These are phyloP conservation scores for Aphyosemion australe DNA, from an alignment of 2,113 vertebrate genomes.

Conservation along the genomic window DNA sequence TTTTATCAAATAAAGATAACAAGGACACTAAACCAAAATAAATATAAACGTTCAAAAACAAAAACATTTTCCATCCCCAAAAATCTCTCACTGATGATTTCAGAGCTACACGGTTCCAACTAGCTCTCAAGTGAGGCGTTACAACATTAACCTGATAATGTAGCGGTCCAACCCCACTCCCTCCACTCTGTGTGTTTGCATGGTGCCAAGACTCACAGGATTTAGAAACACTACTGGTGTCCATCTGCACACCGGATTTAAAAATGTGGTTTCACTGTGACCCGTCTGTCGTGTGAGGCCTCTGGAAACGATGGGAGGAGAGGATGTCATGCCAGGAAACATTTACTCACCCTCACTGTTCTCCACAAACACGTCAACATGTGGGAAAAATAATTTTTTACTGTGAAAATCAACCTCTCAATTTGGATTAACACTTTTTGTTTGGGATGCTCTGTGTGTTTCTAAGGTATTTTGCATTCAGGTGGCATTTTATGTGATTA, in stretches of 20 bases:
- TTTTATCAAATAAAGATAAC: no score
- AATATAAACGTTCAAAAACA: neutral
- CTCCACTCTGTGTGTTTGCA: constrained; percentile 18
- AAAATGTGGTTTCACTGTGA: constrained; percentile 69
- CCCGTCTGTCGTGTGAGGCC: constrained; percentile 74
- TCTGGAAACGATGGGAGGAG: constrained; percentile 58
- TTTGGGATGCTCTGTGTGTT: neutral
- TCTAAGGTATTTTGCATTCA: no score
- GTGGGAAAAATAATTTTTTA: neutral
- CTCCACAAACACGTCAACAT: constrained; percentile 13
- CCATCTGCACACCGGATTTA: constrained; percentile 79
- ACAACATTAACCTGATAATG: constrained; percentile 8
- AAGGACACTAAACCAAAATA: neutral
- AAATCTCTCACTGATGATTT: neutral
- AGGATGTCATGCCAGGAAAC: constrained; percentile 38
- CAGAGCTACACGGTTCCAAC: neutral
- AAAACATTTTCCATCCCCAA: no score
- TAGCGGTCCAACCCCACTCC: constrained; percentile 20
- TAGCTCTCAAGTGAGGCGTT: constrained; percentile 1
- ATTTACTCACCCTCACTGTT: constrained; percentile 15
- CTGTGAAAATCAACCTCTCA: neutral
- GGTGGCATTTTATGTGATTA: neutral
- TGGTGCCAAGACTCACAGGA: constrained; percentile 57
- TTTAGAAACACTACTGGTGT: constrained; percentile 69
- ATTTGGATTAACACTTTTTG: no score